These are phyloP conservation scores for Anarhynchus alexandrinus DNA, from an alignment of 2,113 vertebrate species.

Conservation along the genomic window DNA sequence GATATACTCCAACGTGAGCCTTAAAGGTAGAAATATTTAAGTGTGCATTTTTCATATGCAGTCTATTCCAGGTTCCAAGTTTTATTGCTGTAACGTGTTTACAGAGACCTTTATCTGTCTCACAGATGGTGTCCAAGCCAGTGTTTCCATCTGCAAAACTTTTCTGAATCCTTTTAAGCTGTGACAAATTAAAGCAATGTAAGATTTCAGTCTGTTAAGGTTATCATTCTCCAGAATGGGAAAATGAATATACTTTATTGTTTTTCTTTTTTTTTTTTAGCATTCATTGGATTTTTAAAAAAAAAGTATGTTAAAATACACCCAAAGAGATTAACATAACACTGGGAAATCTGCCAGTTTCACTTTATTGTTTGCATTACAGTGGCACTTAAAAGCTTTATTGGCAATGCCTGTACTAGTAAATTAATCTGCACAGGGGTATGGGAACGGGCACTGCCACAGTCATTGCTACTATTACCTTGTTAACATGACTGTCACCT, in stretches of 20 bases:
- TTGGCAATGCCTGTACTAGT: background rate
- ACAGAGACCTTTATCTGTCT: background rate
- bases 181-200: background rate
- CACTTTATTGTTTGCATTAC: background rate
- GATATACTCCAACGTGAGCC: background rate
- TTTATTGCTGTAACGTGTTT: background rate
- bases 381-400: background rate
- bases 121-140: background rate
- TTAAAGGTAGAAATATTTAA: background rate
- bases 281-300: background rate
- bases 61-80: background rate
- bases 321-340: background rate
- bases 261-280: background rate
- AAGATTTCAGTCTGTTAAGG: background rate
- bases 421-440: background rate
- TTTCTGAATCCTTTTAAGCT: background rate
- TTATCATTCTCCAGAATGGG: background rate
- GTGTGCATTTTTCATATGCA: background rate
- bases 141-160: background rate
- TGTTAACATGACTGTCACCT: background rate
- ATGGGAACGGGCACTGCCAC: background rate
- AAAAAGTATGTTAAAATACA: background rate
- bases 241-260: background rate
- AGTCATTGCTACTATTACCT: background rate
- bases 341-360: background rate